A percentile compares a stretch with the other conserved stretches of the same genome.
Conservation (phyloP, 53 echinoderm and acorn worm genomes). For the Antedon mediterranea region DNA sequence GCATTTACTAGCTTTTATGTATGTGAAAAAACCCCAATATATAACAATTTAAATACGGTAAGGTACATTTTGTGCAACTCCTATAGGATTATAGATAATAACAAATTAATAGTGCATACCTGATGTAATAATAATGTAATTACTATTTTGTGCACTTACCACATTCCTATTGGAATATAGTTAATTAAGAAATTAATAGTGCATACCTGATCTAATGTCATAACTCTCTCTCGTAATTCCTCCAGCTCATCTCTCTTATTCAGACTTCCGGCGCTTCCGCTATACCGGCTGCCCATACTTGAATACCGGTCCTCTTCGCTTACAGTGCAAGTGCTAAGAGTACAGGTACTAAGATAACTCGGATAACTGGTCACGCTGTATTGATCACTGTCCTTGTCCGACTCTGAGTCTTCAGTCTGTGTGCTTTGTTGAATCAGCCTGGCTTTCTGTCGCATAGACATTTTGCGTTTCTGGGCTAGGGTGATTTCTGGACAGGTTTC, state of each 20-base stretch:
- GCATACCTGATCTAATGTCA: neutral
- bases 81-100: no score
- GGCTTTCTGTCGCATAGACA: constrained; percentile 51
- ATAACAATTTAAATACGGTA: no score
- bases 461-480: constrained; percentile 51
- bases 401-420: constrained; percentile 63
- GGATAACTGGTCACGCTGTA: constrained; percentile 55
- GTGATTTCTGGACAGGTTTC: neutral
- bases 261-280: neutral
- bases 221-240: neutral
- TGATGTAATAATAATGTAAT: no score
- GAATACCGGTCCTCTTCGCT: neutral
- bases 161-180: no score
- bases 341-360: constrained; percentile 11
- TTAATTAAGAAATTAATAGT: neutral
- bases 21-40: no score
- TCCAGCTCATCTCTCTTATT: neutral
- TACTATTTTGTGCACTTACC: no score
- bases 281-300: neutral
- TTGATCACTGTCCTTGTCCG: constrained; percentile 57
- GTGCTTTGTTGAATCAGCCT: constrained; percentile 58
- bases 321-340: neutral
- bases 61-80: no score
- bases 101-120: no score
- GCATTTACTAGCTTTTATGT: no score